Evolutionary conservation across 2,888 invertebrate species (phyloP).

Genomic region (Melinaea menophilus): DNA sequence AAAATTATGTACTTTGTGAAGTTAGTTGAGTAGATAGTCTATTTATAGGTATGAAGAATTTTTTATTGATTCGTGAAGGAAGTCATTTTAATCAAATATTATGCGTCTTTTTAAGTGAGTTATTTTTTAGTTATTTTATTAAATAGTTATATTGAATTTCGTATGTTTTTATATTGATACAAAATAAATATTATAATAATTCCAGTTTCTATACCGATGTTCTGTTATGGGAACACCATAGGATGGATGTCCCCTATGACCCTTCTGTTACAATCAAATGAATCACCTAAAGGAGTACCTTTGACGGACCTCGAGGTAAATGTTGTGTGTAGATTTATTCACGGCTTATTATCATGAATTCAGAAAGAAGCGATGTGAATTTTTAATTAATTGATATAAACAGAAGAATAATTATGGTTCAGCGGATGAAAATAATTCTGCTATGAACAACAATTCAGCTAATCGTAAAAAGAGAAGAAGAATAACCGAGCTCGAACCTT

Average conservation of each 20-base stretch:
- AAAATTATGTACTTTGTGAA: too few relatives aligned
- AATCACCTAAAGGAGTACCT: constrained; percentile 55
- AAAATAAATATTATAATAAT: constrained; percentile 5
- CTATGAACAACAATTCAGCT: too few relatives aligned
- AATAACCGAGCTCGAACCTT: too few relatives aligned
- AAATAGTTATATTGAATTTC: neutral
- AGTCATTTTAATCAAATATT: constrained; percentile 60
- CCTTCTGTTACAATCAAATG: constrained; percentile 61
- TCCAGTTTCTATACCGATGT: constrained; percentile 70
- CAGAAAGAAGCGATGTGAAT: too few relatives aligned
- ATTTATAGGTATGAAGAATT: constrained; percentile 22
- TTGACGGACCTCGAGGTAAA: constrained; percentile 57
- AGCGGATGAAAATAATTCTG: too few relatives aligned
- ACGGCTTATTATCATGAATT: too few relatives aligned
- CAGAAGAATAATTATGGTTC: too few relatives aligned
- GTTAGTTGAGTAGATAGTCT: too few relatives aligned
- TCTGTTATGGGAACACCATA: constrained; percentile 67
- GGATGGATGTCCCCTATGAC: constrained; percentile 78
- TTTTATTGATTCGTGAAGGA: constrained; percentile 49
- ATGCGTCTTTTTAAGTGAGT: constrained; percentile 62
- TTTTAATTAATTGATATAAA: too few relatives aligned
- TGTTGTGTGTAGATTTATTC: too few relatives aligned
- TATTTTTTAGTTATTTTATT: constrained; percentile 13
- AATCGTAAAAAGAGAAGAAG: too few relatives aligned
- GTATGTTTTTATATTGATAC: too few relatives aligned